A percentile compares a stretch with the other conserved stretches of the same genome.
Evolutionary conservation across 2,797 vertebrate genomes (phyloP).

Genomic region (Silurus lanzhouensis): DNA sequence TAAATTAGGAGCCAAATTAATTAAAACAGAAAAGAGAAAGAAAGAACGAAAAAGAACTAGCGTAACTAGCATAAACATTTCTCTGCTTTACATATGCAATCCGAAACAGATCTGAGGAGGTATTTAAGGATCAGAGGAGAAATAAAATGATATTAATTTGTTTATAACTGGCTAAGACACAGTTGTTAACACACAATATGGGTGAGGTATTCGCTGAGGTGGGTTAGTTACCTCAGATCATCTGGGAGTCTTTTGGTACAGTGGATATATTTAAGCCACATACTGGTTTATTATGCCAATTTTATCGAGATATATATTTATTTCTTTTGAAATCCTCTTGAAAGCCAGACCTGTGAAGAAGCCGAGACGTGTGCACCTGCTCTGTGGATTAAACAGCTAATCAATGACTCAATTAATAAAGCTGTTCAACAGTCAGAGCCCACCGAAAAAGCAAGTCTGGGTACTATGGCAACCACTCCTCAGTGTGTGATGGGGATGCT

Average conservation of each 20-base stretch:
- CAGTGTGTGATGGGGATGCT: neutral
- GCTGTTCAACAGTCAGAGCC: constrained; percentile 23
- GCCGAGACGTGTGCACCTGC: constrained; percentile 26
- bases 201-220: neutral
- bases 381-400: constrained; percentile 33
- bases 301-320: neutral
- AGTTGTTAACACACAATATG: neutral
- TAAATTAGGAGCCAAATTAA: neutral
- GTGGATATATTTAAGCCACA: neutral
- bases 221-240: neutral
- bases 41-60: neutral
- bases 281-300: neutral
- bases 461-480: constrained; percentile 47
- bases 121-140: neutral
- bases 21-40: neutral
- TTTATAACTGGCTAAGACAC: neutral
- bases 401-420: constrained; percentile 56
- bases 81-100: neutral
- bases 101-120: neutral
- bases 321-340: constrained; percentile 9
- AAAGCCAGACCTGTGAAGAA: neutral
- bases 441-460: constrained; percentile 40
- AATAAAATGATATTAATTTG: neutral
- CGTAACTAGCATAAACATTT: neutral
- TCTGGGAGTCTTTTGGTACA: neutral